These are phyloP conservation scores for Lasiurus borealis DNA, from an alignment of 2,113 vertebrate species.

Conservation along the genomic window DNA sequence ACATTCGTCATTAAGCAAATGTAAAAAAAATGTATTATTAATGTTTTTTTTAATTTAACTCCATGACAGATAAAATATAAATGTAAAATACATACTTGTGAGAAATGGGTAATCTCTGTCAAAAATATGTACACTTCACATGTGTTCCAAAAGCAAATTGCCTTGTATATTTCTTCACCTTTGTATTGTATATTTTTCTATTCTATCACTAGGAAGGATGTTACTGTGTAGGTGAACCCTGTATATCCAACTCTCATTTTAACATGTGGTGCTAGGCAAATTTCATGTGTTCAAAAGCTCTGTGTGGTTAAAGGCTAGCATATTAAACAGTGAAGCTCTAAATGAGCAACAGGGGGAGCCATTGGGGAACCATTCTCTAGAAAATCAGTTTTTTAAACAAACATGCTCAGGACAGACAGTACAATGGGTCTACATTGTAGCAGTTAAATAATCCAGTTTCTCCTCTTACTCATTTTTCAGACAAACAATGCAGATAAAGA, in stretches of 20 bases:
- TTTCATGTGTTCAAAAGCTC: not conserved
- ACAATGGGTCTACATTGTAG: not conserved
- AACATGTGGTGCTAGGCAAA: not conserved
- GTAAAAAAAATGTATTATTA: not conserved
- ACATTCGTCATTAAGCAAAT: not conserved
- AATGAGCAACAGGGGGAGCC: not conserved
- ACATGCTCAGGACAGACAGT: not conserved
- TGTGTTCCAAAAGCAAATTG: not conserved
- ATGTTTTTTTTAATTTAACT: not conserved
- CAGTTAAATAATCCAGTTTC: conserved; percentile 23
- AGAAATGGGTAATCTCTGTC: not conserved
- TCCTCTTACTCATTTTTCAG: not conserved
- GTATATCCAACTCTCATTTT: not conserved
- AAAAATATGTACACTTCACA: not conserved
- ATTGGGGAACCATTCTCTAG: not conserved
- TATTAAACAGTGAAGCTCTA: not conserved
- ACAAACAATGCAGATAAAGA: conserved; percentile 31
- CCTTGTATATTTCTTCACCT: not conserved
- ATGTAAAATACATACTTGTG: not conserved
- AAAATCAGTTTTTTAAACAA: not conserved
- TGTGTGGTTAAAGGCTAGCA: not conserved
- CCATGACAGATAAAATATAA: not conserved
- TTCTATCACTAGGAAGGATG: not conserved
- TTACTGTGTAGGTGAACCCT: not conserved
- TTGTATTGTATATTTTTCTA: not conserved